Percentiles rank a stretch among this genome's conserved stretches.
phyloP scores from a whole-genome alignment of 2,113 vertebrate species.

The Rhynchomys soricoides region DNA sequence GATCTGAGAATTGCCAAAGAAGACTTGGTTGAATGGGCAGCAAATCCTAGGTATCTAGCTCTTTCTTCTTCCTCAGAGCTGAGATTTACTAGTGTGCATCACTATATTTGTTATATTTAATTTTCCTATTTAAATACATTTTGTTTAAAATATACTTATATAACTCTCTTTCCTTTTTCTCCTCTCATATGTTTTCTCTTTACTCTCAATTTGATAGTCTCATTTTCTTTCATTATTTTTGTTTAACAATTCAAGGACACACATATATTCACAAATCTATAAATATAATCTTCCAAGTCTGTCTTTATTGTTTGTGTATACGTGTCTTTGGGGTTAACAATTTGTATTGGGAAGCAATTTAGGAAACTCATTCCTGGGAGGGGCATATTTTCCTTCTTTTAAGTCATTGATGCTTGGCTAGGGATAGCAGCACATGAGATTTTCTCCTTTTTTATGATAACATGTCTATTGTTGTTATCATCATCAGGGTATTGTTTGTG shows the following conservation, averaged over 20 bases:
- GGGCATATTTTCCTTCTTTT: neutral
- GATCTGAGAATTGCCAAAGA: neutral
- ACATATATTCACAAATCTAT: neutral
- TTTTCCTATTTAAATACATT: neutral
- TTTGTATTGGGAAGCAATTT: neutral
- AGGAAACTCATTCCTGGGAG: neutral
- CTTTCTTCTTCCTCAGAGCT: too few species aligned
- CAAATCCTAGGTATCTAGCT: neutral
- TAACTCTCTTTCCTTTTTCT: neutral
- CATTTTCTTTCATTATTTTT: neutral
- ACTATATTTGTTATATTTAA: neutral
- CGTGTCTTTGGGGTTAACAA: neutral
- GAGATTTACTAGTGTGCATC: neutral
- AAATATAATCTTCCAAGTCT: neutral
- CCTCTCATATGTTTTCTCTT: neutral
- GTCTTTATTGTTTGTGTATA: neutral
- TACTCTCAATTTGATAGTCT: neutral
- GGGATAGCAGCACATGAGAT: rapidly evolving
- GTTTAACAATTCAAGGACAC: neutral
- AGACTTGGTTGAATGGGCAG: neutral
- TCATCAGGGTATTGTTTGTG: neutral
- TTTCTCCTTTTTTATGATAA: neutral
- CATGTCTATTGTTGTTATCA: neutral
- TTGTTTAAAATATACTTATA: neutral
- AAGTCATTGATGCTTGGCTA: neutral